Evolutionary conservation across 2,113 vertebrate genomes (phyloP).

Genomic region (Xenopus tropicalis): UCB_Xtro_10.0 CM004450.2:61293001-61293500

Average conservation of each 20-base stretch:
- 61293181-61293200: not conserved
- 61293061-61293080: not conserved
- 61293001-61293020: conserved; percentile 23
- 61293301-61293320: too few species aligned
- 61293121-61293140: conserved; percentile 1
- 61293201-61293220: not conserved
- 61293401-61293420: too few species aligned
- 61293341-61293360: too few species aligned
- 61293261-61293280: not conserved
- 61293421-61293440: too few species aligned
- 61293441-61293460: too few species aligned
- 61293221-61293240: not conserved
- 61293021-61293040: not conserved
- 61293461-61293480: too few species aligned
- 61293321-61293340: too few species aligned
- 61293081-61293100: not conserved
- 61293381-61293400: too few species aligned
- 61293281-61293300: not conserved
- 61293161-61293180: not conserved
- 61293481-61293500: too few species aligned
- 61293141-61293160: conserved; percentile 1
- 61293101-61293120: not conserved
- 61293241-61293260: conserved; percentile 7
- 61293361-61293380: too few species aligned
- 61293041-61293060: not conserved